phyloP scores from a whole-genome alignment of 2,113 vertebrate genomes.

The Okapia johnstoni region DNA sequence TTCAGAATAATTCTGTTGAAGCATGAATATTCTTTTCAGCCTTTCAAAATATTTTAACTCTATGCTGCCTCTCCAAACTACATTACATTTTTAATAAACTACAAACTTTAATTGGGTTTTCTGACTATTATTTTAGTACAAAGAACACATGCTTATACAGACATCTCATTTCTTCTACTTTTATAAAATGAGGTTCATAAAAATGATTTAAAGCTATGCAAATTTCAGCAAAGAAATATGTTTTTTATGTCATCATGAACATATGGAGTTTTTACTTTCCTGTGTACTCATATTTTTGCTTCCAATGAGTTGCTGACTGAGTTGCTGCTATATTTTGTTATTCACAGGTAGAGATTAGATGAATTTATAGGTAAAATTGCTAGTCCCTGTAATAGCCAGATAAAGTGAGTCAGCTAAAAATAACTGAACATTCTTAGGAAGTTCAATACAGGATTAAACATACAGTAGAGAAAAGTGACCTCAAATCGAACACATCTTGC shows the following conservation, averaged over 20 bases:
- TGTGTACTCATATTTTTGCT: not conserved
- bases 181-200: not conserved
- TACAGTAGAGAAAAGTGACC: not conserved
- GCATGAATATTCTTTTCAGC: not conserved
- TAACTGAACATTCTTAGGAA: slow-evolving; percentile 33
- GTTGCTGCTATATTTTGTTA: not conserved
- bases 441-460: slow-evolving; percentile 32
- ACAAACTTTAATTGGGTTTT: not conserved
- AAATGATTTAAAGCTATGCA: not conserved
- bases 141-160: not conserved
- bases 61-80: not conserved
- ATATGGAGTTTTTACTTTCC: not conserved
- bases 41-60: not conserved
- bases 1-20: not conserved
- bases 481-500: slow-evolving; percentile 21
- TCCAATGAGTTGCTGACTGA: not conserved
- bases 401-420: slow-evolving; percentile 50
- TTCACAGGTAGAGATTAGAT: not conserved
- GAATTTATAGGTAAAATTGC: not conserved
- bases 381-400: not conserved
- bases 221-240: not conserved
- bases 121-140: not conserved
- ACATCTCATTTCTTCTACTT: not conserved
- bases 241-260: not conserved
- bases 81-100: not conserved